Conservation (phyloP, 2,888 invertebrate species). For the Drosophila percnosoma region DNA sequence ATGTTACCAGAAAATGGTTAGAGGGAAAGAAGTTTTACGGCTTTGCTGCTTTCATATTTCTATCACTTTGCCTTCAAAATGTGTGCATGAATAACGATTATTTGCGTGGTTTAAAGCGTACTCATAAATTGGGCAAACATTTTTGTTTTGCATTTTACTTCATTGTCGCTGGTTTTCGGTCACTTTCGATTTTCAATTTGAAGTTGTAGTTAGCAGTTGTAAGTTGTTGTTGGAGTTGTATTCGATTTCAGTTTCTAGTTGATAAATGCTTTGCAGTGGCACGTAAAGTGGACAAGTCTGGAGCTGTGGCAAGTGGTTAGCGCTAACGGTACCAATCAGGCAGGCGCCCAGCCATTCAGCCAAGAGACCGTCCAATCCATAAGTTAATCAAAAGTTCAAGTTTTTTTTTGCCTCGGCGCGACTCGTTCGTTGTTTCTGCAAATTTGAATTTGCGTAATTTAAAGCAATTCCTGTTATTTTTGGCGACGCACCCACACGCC, state of each 20-base stretch:
- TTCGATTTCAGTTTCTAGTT: slow-evolving; percentile 36
- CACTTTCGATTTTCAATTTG: slow-evolving; percentile 68
- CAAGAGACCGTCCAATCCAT: slow-evolving; percentile 44
- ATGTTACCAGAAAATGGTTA: not conserved
- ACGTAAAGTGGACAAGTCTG: slow-evolving; percentile 68
- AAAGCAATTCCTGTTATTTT: slow-evolving; percentile 76
- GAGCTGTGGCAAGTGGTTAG: slow-evolving; percentile 54
- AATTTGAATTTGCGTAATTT: slow-evolving; percentile 73
- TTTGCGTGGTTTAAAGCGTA: slow-evolving; percentile 17
- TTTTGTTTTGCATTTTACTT: slow-evolving; percentile 54
- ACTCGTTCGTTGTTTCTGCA: slow-evolving; percentile 31
- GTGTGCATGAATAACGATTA: not conserved
- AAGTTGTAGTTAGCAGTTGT: slow-evolving; percentile 18
- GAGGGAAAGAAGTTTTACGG: not conserved
- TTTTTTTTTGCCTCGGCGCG: slow-evolving; percentile 28
- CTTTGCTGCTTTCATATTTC: not conserved
- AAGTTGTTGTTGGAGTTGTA: slow-evolving; percentile 17
- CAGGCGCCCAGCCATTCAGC: not conserved
- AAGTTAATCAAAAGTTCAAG: slow-evolving; percentile 80
- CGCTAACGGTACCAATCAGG: slow-evolving; percentile 41
- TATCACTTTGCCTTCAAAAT: not conserved
- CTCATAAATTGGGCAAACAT: slow-evolving; percentile 45
- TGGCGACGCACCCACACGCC: slow-evolving; percentile 74
- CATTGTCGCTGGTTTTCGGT: slow-evolving; percentile 64
- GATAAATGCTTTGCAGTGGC: slow-evolving; percentile 61